A percentile compares a stretch with the other conserved stretches of the same genome.
Evolutionary conservation across 2,113 vertebrate genomes (phyloP).

Genomic region (Coregonus clupeaformis): DNA sequence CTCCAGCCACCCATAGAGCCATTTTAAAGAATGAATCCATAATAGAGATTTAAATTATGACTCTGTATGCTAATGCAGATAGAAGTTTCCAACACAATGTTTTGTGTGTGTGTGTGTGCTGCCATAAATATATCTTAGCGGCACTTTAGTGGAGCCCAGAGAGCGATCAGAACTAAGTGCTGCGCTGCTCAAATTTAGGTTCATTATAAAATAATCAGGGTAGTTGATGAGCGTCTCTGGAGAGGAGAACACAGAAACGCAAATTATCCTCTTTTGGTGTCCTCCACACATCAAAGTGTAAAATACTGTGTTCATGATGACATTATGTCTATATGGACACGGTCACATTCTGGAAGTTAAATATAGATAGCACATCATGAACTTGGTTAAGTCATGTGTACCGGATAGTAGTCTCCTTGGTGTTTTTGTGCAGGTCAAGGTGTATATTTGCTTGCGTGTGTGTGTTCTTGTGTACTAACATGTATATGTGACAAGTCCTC

Average conservation of each 20-base stretch:
- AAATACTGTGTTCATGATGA: constrained; percentile 28
- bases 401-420: neutral
- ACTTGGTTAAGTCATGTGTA: constrained; percentile 17
- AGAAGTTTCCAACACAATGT: constrained; percentile 39
- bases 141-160: constrained; percentile 47
- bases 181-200: constrained; percentile 60
- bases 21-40: constrained; percentile 37
- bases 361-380: constrained; percentile 12
- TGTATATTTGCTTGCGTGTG: constrained; percentile 12
- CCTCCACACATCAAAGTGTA: constrained; percentile 54
- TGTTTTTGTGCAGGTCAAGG: constrained; percentile 4
- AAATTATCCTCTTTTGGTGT: constrained; percentile 45
- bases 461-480: constrained; percentile 17
- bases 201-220: constrained; percentile 74
- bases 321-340: constrained; percentile 16
- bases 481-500: constrained; percentile 54
- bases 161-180: constrained; percentile 58
- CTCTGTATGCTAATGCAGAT: constrained; percentile 54
- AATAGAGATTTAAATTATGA: constrained; percentile 52
- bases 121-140: constrained; percentile 65
- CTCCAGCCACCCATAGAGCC: constrained; percentile 19
- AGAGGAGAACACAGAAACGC: constrained; percentile 27
- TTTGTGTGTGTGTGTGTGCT: constrained; percentile 53
- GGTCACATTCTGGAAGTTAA: constrained; percentile 23
- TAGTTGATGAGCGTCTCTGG: constrained; percentile 54